Evolutionary conservation across 2,797 vertebrate genomes (phyloP), one percentile per base, ranked within the genome.

Genomic region (Setipinna tenuifilis): DNA sequence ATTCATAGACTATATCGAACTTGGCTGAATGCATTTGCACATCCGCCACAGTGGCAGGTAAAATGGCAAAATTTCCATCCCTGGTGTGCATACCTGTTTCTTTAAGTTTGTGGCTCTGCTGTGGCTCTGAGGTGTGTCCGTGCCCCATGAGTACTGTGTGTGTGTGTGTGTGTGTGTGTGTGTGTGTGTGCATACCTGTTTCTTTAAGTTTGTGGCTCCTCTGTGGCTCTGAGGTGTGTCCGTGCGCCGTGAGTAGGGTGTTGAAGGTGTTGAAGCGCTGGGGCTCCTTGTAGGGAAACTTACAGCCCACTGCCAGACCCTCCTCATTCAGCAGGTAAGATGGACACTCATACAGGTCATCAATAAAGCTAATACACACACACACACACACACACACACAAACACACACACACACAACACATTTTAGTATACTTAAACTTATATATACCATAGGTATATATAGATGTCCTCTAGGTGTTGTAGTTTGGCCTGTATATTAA

Each of bases 131-230:
- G 17, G 0, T 65, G 25, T n/a, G 62, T 0, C 71, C 35, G 7
- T 41, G 9, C 10, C 19, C 65, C 81, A 62, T 83, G 46, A 90
- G 41, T 46, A 21, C 68, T 57, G 86, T 48, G 46, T 48, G 2
- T 62, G 57, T 14, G 4, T 82, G 61, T 48, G 25, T 82, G 28
- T 65, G 50, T 83, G 65, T 83, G n/a, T 82, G 41, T 75, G 54
- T 35, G 0, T 68, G 59, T 46, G 21, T 84, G 19, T n/a, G 48
- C 82, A 46, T 93, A 95, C 95, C 95, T 91, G 58, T 90, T 0
- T 0, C 0, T 88, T 9, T 85, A 0, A 95, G 89, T 0, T 44
- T 0, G 23, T 83, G 88, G 0, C 0, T 0, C 17, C 46, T 3
- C 0, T 0, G 28, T 19, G 80, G n/a, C n/a, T n/a, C 71, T 58